Base-by-base conservation (phyloP, 92 coral and sea anemone genomes). In the Parazoanthus swiftii region DNA sequence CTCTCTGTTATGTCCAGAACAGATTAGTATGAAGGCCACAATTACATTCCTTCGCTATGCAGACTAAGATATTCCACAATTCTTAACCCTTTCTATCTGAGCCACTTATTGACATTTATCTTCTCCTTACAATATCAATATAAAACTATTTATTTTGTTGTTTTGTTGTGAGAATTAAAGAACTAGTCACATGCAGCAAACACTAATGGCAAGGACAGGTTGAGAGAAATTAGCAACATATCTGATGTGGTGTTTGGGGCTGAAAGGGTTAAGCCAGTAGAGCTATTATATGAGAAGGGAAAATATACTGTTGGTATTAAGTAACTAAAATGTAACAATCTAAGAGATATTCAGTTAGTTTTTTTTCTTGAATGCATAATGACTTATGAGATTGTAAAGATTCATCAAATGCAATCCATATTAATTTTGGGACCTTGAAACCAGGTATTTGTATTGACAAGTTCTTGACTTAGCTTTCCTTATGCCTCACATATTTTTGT, bases 331-430 rank as follows among this genome's bases (percentile, higher is more conserved):
- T 68, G 25, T 68, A 68, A 68, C 74, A 68, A 68, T 68, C 25
- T 68, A 68, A 68, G 74, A 68, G 74, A 68, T 68, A 68, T 68
- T 68, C 74, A 68, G 74, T 68, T 68, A 68, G 74, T 68, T 68
- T 68, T 21, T 68, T n/a, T n/a, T n/a, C n/a, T n/a, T n/a, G n/a
- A n/a, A n/a, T n/a, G n/a, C n/a, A n/a, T n/a, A n/a, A n/a, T n/a
- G n/a, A n/a, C n/a, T n/a, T n/a, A n/a, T n/a, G n/a, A n/a, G n/a
- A n/a, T n/a, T n/a, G n/a, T n/a, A n/a, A n/a, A n/a, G n/a, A n/a
- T n/a, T n/a, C n/a, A n/a, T n/a, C n/a, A n/a, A n/a, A n/a, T n/a
- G n/a, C n/a, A n/a, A n/a, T n/a, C n/a, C n/a, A n/a, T n/a, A n/a
- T n/a, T n/a, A n/a, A n/a, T n/a, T n/a, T n/a, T n/a, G n/a, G n/a